Conservation (phyloP, 2,888 invertebrate species). For the Drosophila melanosoma region DNA sequence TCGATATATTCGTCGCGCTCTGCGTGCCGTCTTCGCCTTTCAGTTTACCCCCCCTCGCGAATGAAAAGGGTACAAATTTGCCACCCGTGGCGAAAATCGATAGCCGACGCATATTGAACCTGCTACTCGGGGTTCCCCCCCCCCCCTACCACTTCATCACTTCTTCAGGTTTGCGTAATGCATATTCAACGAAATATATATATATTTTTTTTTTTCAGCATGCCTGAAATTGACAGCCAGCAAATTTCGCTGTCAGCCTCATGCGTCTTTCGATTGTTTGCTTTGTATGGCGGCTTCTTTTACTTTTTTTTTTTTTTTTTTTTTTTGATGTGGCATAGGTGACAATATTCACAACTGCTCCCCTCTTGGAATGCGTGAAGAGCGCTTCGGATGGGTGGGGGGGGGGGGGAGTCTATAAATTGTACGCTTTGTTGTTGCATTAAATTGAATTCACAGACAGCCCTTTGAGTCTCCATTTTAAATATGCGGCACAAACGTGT, state of each 20-base stretch:
- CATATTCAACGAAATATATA: slow-evolving; percentile 67
- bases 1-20: slow-evolving; percentile 35
- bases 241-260: slow-evolving; percentile 73
- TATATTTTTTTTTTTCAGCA: slow-evolving; percentile 31
- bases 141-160: not conserved
- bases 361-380: slow-evolving; percentile 21
- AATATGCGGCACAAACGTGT: slow-evolving; percentile 10
- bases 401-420: slow-evolving; percentile 2
- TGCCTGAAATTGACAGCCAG: slow-evolving; percentile 71
- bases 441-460: slow-evolving; percentile 30
- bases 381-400: not conserved
- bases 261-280: slow-evolving; percentile 60
- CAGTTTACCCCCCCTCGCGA: not conserved
- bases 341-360: slow-evolving; percentile 29
- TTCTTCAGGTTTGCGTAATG: slow-evolving; percentile 49
- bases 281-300: slow-evolving; percentile 47
- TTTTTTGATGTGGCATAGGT: slow-evolving; percentile 47
- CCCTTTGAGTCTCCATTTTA: slow-evolving; percentile 19
- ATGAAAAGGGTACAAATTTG: slow-evolving; percentile 34
- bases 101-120: slow-evolving; percentile 51
- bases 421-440: slow-evolving; percentile 29
- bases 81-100: slow-evolving; percentile 51
- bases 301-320: not conserved
- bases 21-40: slow-evolving; percentile 1
- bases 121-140: slow-evolving; percentile 27